Percentiles rank a stretch among this genome's conserved stretches.
phyloP scores from a whole-genome alignment of 2,888 invertebrate genomes.

The Electrophaes corylata region DNA sequence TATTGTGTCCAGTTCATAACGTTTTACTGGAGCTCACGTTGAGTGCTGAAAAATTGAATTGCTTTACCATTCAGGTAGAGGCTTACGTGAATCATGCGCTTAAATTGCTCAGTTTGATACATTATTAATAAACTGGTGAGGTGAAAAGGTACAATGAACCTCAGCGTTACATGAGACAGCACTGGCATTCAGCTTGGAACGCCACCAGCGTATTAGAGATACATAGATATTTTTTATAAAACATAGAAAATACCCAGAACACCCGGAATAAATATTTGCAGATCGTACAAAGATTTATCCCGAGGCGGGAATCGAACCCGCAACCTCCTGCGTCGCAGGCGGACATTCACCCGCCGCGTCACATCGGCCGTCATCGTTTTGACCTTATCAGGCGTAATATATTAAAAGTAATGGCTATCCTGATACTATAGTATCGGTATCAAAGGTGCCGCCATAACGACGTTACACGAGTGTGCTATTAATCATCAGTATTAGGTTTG shows the following conservation, averaged over 20 bases:
- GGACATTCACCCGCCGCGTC: no score
- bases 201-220: no score
- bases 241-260: no score
- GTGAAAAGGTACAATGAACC: not conserved
- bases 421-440: not conserved
- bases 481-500: not conserved
- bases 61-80: not conserved
- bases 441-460: not conserved
- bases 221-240: no score
- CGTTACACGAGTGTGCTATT: not conserved
- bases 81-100: not conserved
- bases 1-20: not conserved
- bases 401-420: slow-evolving; percentile 4
- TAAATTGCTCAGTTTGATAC: not conserved
- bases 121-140: not conserved
- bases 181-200: no score
- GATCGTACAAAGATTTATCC: no score
- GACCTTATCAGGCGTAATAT: slow-evolving; percentile 12
- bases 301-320: no score
- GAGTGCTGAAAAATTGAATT: not conserved
- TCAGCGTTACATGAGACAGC: no score
- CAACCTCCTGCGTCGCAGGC: no score
- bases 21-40: not conserved
- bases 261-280: no score
- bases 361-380: no score